phyloP scores from a whole-genome alignment of 2,888 invertebrate species.

The Unio delphinus region DNA sequence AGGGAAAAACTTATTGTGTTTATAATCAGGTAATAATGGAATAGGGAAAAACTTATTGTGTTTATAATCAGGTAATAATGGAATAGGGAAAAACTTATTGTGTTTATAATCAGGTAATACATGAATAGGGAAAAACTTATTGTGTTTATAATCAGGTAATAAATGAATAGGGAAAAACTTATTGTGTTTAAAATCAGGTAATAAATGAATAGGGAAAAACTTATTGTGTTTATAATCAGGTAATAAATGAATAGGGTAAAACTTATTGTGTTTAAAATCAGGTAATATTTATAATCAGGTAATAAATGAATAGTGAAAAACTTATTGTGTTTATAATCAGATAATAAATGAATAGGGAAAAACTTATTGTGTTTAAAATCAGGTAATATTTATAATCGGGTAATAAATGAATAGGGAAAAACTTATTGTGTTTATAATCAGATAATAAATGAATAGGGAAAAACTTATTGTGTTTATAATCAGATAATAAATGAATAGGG shows the following conservation, averaged over 20 bases:
- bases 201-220: constrained; percentile 78
- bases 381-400: constrained; percentile 83
- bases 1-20: too few relatives aligned
- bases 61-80: too few relatives aligned
- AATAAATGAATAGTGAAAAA: constrained; percentile 78
- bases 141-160: constrained; percentile 87
- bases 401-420: constrained; percentile 79
- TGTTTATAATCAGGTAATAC: too few relatives aligned
- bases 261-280: constrained; percentile 88
- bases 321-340: constrained; percentile 90
- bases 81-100: too few relatives aligned
- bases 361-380: constrained; percentile 87
- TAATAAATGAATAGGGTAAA: constrained; percentile 79
- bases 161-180: constrained; percentile 79
- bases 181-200: constrained; percentile 90
- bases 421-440: constrained; percentile 88
- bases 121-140: constrained; percentile 79
- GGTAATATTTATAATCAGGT: constrained; percentile 84
- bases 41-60: too few relatives aligned
- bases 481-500: constrained; percentile 73
- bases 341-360: constrained; percentile 79
- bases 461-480: constrained; percentile 89
- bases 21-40: too few relatives aligned
- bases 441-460: constrained; percentile 80
- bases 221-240: constrained; percentile 91